phyloP scores from a whole-genome alignment of 2,113 vertebrate species.

The Bambusicola thoracicus region DNA sequence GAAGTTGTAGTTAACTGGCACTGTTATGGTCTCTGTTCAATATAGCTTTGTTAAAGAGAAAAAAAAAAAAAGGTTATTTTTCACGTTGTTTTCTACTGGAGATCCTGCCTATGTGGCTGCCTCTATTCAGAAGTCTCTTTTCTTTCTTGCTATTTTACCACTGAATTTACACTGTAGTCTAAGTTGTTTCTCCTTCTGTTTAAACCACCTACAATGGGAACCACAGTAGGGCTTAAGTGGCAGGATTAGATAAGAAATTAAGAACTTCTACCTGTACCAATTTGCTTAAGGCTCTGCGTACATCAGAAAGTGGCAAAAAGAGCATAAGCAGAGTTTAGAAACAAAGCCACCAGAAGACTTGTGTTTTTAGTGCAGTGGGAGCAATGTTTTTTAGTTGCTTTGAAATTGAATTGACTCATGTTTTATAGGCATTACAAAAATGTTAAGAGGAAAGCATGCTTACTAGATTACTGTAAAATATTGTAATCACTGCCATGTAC shows the following conservation, averaged over 20 bases:
- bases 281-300: neutral
- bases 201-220: neutral
- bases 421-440: constrained; percentile 18
- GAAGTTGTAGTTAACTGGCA: neutral
- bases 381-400: neutral
- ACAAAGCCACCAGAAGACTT: neutral
- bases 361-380: neutral
- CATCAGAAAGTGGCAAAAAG: neutral
- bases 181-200: neutral
- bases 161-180: neutral
- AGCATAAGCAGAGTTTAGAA: neutral
- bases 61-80: neutral
- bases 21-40: neutral
- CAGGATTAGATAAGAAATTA: neutral
- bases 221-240: neutral
- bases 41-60: neutral
- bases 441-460: neutral
- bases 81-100: neutral
- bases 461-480: constrained; percentile 19
- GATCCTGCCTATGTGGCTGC: accelerated
- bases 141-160: neutral
- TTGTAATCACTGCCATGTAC: neutral
- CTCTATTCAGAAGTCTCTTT: neutral
- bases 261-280: neutral
- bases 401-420: neutral